Percentiles rank a stretch among this genome's conserved stretches.
Evolutionary conservation across 2,113 vertebrate species (phyloP).

Genomic region (Blennius ocellaris): DNA sequence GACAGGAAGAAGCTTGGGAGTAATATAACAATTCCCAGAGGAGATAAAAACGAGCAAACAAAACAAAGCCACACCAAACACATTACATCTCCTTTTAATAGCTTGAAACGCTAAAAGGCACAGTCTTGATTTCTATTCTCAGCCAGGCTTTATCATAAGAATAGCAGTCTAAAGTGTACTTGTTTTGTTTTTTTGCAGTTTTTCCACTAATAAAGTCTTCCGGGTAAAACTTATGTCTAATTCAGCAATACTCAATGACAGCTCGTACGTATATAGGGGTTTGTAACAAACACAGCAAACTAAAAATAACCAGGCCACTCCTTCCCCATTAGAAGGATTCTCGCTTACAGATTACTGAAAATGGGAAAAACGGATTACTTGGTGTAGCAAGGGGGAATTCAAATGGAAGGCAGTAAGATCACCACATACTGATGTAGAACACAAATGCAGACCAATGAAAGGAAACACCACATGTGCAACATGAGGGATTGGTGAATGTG

Average conservation of each 20-base stretch:
- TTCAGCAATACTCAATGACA: slow-evolving; percentile 23
- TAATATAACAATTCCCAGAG: slow-evolving; percentile 34
- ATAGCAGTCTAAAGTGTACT: background rate
- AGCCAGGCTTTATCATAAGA: slow-evolving; percentile 24
- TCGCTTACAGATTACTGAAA: slow-evolving; percentile 80
- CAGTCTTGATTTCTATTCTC: slow-evolving; percentile 13
- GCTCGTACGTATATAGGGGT: slow-evolving; percentile 4
- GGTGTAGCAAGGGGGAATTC: slow-evolving; percentile 44
- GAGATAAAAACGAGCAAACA: slow-evolving; percentile 50
- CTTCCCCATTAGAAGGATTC: slow-evolving; percentile 56
- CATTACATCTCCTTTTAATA: slow-evolving; percentile 35
- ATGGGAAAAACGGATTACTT: slow-evolving; percentile 81
- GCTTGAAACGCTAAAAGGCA: slow-evolving; percentile 2
- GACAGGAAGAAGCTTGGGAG: slow-evolving; percentile 15
- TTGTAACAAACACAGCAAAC: slow-evolving; percentile 13
- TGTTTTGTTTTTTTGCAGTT: background rate
- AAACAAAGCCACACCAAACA: slow-evolving; percentile 41
- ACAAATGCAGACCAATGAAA: slow-evolving; percentile 59
- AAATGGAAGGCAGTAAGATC: slow-evolving; percentile 51
- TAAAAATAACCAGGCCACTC: slow-evolving; percentile 76
- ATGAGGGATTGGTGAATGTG: slow-evolving; percentile 20
- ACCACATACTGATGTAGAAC: slow-evolving; percentile 40
- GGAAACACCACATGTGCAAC: slow-evolving; percentile 41
- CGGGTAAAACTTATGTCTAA: slow-evolving; percentile 17
- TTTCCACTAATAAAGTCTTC: background rate